Evolutionary conservation across 2,888 invertebrate species (phyloP), one percentile per base, ranked within the genome.

Genomic region (Horisme vitalbata): DNA sequence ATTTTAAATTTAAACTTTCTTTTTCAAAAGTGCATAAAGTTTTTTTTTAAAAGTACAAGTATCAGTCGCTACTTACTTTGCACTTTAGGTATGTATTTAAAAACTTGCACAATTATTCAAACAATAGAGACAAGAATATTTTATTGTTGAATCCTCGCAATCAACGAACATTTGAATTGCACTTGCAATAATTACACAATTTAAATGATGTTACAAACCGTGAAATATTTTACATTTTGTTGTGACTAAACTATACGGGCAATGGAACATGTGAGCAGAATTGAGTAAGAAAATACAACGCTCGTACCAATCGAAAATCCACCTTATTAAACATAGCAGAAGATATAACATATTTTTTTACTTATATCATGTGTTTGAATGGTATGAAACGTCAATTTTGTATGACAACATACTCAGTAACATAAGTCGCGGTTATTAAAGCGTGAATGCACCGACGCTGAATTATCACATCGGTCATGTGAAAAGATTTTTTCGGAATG

Each of bases 381-480:
- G 31, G 37, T 49, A 44, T 45, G 39, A 54, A 59, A 49, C 37
- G 43, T 41, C 54, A 53, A 57, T 56, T 75, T 69, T 58, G 55
- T 70, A 76, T 79, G 73, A 75, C 72, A 76, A 72, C 68, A 75
- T 63, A 52, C 59, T 61, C 57, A 61, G 66, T 69, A 75, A 73
- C 66, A 67, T 72, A 63, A 59, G 56, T 47, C 67, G 59, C 70
- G 78, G 57, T 60, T 71, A 65, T 81, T 76, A 76, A 53, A 65
- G 64, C 67, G 64, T 75, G 65, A 61, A 56, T 43, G 55, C 36
- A 5, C 24, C 27, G 26, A 31, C 37, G 24, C 12, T 7, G 31
- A 79, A 35, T 83, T 79, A 83, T 74, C 75, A 77, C 78, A 73
- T 75, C 74, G 68, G 57, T 55, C 71, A 80, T 82, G 84, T 74